Conservation (phyloP, 2,113 vertebrate species). For the Forbesichthys papilliferus region DNA sequence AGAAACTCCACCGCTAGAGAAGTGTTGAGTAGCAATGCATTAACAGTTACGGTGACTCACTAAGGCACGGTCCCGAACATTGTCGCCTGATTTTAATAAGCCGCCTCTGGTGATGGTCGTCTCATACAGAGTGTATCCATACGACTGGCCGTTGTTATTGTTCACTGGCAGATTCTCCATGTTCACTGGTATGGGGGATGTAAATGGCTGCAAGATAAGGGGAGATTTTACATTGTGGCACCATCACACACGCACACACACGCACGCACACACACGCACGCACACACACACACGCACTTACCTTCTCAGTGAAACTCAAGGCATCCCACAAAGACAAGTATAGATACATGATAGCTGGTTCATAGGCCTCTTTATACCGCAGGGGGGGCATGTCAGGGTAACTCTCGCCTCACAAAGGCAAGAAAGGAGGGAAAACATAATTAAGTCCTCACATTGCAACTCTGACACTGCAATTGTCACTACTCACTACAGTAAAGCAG, state of each 20-base stretch:
- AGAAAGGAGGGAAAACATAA: not conserved
- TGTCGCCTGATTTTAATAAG: conserved; percentile 74
- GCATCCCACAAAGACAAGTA: conserved; percentile 91
- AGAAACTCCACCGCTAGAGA: not conserved
- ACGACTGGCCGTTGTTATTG: conserved; percentile 83
- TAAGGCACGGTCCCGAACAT: conserved; percentile 86
- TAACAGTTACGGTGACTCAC: conserved; percentile 62
- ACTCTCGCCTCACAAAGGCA: conserved; percentile 43
- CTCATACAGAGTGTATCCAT: conserved; percentile 92
- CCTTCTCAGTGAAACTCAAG: conserved; percentile 77
- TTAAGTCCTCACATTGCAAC: not conserved
- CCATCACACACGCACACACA: not conserved
- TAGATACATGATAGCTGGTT: conserved; percentile 73
- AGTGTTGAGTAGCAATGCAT: not conserved
- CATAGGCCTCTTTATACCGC: conserved; percentile 67
- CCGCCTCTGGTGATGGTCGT: conserved; percentile 82
- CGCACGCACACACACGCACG: not conserved
- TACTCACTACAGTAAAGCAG: too few species aligned
- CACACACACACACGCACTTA: conserved; percentile 53
- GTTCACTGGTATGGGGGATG: conserved; percentile 80
- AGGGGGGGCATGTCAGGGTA: conserved; percentile 67
- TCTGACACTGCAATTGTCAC: too few species aligned
- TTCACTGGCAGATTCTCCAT: conserved; percentile 93
- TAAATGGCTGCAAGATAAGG: conserved; percentile 77
- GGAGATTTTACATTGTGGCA: not conserved